A percentile compares a stretch with the other conserved stretches of the same genome.
These are phyloP conservation scores for Orchesella flavescens DNA, from an alignment of 2,888 invertebrate species.

Conservation along the genomic window DNA sequence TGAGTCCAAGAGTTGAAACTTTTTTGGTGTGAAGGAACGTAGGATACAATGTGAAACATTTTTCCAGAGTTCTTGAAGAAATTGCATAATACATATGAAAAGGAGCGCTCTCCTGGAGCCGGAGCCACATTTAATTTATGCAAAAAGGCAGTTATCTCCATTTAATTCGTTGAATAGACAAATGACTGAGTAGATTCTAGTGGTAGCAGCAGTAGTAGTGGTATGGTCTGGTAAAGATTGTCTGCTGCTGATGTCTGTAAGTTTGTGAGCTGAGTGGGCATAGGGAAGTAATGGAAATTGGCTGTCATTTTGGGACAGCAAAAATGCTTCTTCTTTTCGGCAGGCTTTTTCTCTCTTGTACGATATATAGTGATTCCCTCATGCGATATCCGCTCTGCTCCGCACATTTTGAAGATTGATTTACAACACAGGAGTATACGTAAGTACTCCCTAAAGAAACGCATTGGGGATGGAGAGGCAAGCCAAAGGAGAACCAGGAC, in stretches of 20 bases:
- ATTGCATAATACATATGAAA: slow-evolving; percentile 29
- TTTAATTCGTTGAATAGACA: slow-evolving; percentile 17
- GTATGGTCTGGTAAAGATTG: slow-evolving; percentile 5
- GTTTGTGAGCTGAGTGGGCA: background rate
- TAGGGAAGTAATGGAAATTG: slow-evolving; percentile 62
- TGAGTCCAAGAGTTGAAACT: no score
- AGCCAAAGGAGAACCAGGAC: slow-evolving; percentile 1
- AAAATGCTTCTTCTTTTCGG: slow-evolving; percentile 50
- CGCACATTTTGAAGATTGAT: slow-evolving; percentile 50
- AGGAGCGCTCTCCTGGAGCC: background rate
- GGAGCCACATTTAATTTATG: slow-evolving; percentile 40
- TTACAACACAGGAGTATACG: slow-evolving; percentile 28
- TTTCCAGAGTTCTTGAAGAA: background rate
- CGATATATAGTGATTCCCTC: slow-evolving; percentile 1
- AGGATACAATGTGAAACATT: background rate
- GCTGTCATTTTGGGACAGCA: slow-evolving; percentile 59
- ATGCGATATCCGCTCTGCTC: slow-evolving; percentile 29
- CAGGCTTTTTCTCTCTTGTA: background rate
- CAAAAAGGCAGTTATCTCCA: slow-evolving; percentile 17
- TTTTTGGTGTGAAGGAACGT: background rate
- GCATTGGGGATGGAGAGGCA: background rate
- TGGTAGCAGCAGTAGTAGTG: background rate
- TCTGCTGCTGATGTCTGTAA: background rate
- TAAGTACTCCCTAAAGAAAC: background rate
- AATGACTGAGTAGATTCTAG: slow-evolving; percentile 30